Base-by-base conservation (phyloP, 1,140 invertebrate species). In the Adelges cooleyi region DNA sequence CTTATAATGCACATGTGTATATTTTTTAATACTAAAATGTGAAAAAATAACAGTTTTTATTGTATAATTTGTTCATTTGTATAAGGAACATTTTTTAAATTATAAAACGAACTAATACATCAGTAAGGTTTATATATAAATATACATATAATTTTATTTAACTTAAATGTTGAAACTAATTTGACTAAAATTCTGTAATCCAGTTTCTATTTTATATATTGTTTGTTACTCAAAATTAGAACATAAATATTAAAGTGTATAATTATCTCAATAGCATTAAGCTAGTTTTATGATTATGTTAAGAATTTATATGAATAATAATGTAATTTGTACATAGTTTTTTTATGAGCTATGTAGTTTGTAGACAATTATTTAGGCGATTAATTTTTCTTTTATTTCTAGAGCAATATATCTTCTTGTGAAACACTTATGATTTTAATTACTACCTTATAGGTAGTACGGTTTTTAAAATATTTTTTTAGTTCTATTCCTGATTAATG, bases 341-440 rank as follows among this genome's bases (percentile, higher is more conserved):
- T 17, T 42, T 44, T 27, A 8, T 59, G 44, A 59, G 53, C 44
- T 59, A n/a, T n/a, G n/a, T n/a, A 42, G 53, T 59, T 44, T 59
- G 20, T 59, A 59, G 53, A n/a, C 11, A 13, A 42, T 59, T 44
- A 59, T 59, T 22, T 59, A 44, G 53, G 40, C n/a, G n/a, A 42
- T 42, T 59, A 59, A 23, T 59, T 56, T 44, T 40, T 40, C 53
- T 44, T 53, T 20, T 53, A 42, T 27, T 59, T 59, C 53, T 42
- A 59, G 23, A 59, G 22, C n/a, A 44, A 59, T 27, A 23, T 56
- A 3, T 59, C 53, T 59, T 59, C 36, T 59, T 59, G n/a, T n/a
- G n/a, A n/a, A n/a, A n/a, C n/a, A n/a, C n/a, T n/a, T n/a, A 59
- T 59, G 53, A 59, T 59, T 53, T 59, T 59, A 44, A 59, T 59